A percentile compares a stretch with the other conserved stretches of the same genome.
Evolutionary conservation across 2,113 vertebrate genomes (phyloP).

Genomic region (Cyanocitta stelleri): DNA sequence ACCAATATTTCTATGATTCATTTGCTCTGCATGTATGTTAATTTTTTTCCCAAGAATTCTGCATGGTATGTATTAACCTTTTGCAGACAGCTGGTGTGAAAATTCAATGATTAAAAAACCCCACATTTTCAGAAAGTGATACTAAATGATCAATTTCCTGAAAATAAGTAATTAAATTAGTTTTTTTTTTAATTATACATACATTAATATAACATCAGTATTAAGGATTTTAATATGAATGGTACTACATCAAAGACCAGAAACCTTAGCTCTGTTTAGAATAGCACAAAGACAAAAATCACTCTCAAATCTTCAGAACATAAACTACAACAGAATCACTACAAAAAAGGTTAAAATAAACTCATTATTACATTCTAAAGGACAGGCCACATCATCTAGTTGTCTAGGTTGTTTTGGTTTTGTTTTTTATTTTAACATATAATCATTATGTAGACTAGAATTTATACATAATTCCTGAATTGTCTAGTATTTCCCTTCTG

Average conservation of each 20-base stretch:
- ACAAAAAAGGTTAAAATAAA: background rate
- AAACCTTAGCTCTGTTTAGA: background rate
- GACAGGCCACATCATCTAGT: rapidly evolving
- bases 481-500: background rate
- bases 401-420: rapidly evolving
- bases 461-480: background rate
- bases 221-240: background rate
- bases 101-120: background rate
- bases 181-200: background rate
- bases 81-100: background rate
- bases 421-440: background rate
- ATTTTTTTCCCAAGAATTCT: background rate
- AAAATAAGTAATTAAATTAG: background rate
- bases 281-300: background rate
- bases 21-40: background rate
- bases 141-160: background rate
- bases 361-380: background rate
- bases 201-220: background rate
- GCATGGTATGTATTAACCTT: background rate
- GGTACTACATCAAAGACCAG: background rate
- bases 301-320: background rate
- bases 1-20: background rate
- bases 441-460: background rate
- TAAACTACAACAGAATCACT: background rate
- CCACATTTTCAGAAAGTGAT: background rate